Evolutionary conservation across 1,140 invertebrate genomes (phyloP), one percentile per base, ranked within the genome.

Genomic region (Uloborus diversus): DNA sequence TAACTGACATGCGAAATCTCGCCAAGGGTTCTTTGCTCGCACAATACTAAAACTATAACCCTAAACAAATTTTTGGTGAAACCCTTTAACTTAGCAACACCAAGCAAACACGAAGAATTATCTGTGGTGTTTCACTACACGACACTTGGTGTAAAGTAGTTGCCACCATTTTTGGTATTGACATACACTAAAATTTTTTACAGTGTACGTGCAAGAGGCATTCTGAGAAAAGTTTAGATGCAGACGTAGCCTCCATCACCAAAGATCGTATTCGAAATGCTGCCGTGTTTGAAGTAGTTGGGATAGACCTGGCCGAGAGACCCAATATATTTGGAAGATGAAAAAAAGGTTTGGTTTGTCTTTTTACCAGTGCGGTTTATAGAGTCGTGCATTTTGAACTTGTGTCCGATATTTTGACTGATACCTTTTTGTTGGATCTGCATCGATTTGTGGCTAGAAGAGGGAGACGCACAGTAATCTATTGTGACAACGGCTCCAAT

Each of bases 401-500:
- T 2, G 86, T 84, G 0, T 80, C 83, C 3, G 83, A 82, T 7
- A 53, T 88, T 7, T 76, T 84, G 0, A 86, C 86, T 0, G 84
- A 86, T 25, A 82, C 83, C 0, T 87, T 87, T 65, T 51, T 88
- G 17, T 81, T 82, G 35, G 83, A 83, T 20, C 66, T 88, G 2
- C 59, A 85, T 25, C 49, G 86, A 64, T 86, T 89, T 78, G 82
- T 88, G 11, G 83, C 85, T 11, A 79, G 86, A 35, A 73, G 86
- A 32, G 86, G 86, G 42, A 66, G 82, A 35, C 82, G 84, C 2
- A 42, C 47, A n/a, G 53, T 84, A 51, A 82, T 87, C 14, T 84
- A 83, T 59, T 84, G 81, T 27, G 87, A 87, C 62, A 84, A 83
- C 68, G 85, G 85, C 17, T 86, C 85, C 1, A 87, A 87, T 79